Evolutionary conservation across 2,113 vertebrate genomes (phyloP).

Genomic region (Coptodon rendalli): DNA sequence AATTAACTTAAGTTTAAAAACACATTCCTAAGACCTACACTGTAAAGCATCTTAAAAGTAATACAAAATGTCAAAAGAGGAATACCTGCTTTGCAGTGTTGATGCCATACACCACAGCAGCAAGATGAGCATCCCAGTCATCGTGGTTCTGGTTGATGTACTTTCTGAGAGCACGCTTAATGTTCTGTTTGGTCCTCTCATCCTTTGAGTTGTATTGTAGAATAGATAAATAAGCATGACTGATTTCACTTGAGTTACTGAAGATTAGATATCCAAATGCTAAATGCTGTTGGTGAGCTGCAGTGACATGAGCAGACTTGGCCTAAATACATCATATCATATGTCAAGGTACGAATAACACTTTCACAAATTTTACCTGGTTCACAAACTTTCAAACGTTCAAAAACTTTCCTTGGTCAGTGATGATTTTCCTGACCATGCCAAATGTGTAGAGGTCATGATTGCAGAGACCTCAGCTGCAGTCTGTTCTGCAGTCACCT

Average conservation of each 20-base stretch:
- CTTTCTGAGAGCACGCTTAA: background rate
- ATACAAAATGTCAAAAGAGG: no score
- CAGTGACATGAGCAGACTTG: accelerated
- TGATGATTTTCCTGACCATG: background rate
- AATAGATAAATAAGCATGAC: background rate
- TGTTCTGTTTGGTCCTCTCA: background rate
- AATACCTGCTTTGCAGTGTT: no score
- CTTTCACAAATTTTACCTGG: background rate
- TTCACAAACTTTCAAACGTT: background rate
- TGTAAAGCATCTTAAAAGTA: background rate
- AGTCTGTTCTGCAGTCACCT: background rate
- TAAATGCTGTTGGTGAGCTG: background rate
- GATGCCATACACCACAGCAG: no score
- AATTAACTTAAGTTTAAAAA: background rate
- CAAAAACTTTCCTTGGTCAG: background rate
- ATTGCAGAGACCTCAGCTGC: background rate
- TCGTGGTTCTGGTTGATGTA: background rate
- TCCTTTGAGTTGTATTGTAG: background rate
- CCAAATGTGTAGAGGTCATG: accelerated
- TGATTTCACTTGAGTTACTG: background rate
- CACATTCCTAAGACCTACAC: background rate
- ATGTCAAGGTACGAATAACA: accelerated
- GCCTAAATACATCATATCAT: background rate
- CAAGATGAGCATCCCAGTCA: background rate
- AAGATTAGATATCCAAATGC: accelerated